These are phyloP conservation scores for Acrobasis repandana DNA, from an alignment of 2,888 invertebrate species.

Conservation along the genomic window DNA sequence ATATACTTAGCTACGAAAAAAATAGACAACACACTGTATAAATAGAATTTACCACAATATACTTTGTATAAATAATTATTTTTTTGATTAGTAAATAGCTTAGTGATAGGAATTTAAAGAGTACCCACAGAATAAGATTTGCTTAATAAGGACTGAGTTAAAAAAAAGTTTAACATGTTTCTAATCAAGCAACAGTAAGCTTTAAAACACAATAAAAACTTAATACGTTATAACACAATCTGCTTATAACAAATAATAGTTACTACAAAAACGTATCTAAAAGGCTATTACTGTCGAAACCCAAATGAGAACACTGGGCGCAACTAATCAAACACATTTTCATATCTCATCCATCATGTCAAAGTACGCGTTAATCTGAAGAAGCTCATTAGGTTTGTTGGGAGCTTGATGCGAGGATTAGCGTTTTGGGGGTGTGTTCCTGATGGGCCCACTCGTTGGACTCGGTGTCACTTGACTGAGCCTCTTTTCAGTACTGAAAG, in stretches of 20 bases:
- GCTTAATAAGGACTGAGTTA: not conserved
- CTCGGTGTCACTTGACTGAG: not conserved
- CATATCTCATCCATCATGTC: constrained; percentile 74
- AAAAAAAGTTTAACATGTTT: not conserved
- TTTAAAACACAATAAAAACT: constrained; percentile 26
- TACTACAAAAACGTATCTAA: constrained; percentile 40
- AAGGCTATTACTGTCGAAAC: constrained; percentile 49
- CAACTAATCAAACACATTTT: constrained; percentile 74
- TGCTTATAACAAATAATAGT: constrained; percentile 33
- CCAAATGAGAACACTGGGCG: constrained; percentile 53
- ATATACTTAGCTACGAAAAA: too few relatives aligned
- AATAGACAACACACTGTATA: too few relatives aligned
- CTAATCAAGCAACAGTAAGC: constrained; percentile 5
- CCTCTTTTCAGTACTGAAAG: too few relatives aligned
- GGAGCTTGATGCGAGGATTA: constrained; percentile 17
- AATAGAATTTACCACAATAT: too few relatives aligned
- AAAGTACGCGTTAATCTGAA: constrained; percentile 56
- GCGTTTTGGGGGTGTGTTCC: constrained; percentile 18
- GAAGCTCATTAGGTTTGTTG: constrained; percentile 62
- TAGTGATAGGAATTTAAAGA: too few relatives aligned
- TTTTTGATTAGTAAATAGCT: too few relatives aligned
- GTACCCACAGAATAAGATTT: too few relatives aligned
- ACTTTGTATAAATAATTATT: too few relatives aligned
- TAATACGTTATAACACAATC: not conserved
- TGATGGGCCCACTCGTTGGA: not conserved